A percentile compares a stretch with the other conserved stretches of the same genome.
phyloP scores from a whole-genome alignment of 2,888 invertebrate genomes.

The Phania funesta region DNA sequence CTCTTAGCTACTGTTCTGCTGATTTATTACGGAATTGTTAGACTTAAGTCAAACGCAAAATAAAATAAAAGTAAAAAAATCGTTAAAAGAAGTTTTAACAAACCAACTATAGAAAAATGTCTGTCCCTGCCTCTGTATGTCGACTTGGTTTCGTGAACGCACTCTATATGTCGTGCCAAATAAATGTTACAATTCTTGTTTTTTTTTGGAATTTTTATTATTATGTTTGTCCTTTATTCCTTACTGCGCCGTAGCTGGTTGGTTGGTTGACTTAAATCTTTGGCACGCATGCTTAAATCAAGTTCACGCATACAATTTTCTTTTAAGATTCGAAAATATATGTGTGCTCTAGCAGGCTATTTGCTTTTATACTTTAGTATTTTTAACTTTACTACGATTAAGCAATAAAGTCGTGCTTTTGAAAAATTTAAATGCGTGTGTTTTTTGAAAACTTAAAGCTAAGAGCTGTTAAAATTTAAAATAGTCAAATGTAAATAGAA shows the following conservation, averaged over 20 bases:
- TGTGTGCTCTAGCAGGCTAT: background rate
- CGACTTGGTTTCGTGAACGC: slow-evolving; percentile 52
- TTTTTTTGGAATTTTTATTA: slow-evolving; percentile 3
- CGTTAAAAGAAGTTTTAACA: background rate
- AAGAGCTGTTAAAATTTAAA: slow-evolving; percentile 35
- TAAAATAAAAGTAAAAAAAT: slow-evolving; percentile 25
- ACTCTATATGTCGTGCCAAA: slow-evolving; percentile 65
- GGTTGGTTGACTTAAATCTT: slow-evolving; percentile 44
- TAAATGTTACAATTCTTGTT: slow-evolving; percentile 58
- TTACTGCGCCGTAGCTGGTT: background rate
- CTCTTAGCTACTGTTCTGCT: slow-evolving; percentile 53
- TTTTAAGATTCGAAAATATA: slow-evolving; percentile 7
- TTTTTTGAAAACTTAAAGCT: slow-evolving; percentile 18
- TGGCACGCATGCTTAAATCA: slow-evolving; percentile 60
- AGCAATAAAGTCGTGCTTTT: slow-evolving; percentile 46
- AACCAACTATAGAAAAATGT: background rate
- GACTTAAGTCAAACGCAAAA: slow-evolving; percentile 12
- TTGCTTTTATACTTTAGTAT: background rate
- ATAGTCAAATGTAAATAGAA: slow-evolving; percentile 49
- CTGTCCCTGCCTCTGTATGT: background rate
- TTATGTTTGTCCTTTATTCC: background rate
- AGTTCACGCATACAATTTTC: slow-evolving; percentile 61
- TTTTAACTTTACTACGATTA: slow-evolving; percentile 11
- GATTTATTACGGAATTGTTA: slow-evolving; percentile 55
- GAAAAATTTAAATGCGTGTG: background rate